Percentiles rank a stretch among this genome's conserved stretches.
phyloP scores from a whole-genome alignment of 2,797 vertebrate genomes.

The Caiman crocodilus region DNA sequence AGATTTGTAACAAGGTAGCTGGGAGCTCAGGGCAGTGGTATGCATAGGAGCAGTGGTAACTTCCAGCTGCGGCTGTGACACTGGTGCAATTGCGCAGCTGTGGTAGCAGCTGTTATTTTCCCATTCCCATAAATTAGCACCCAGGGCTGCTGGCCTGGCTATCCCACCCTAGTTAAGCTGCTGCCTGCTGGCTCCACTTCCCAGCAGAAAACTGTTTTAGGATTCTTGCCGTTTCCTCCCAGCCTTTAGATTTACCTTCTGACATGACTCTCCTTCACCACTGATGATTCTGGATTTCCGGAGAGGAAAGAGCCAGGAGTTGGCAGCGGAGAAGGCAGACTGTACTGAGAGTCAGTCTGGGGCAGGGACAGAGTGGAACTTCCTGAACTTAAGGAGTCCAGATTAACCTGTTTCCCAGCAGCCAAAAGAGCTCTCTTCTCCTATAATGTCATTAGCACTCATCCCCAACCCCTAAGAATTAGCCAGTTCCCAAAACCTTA shows the following conservation, averaged over 20 bases:
- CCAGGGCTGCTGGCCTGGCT: too few relatives aligned
- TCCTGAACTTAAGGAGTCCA: background rate
- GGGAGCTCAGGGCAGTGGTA: too few relatives aligned
- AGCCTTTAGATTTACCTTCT: background rate
- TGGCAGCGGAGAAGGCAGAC: background rate
- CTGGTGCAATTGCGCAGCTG: too few relatives aligned
- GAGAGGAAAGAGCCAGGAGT: background rate
- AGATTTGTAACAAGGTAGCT: too few relatives aligned
- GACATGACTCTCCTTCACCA: background rate
- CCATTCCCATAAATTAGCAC: too few relatives aligned
- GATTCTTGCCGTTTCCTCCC: conserved; percentile 26
- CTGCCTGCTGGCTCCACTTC: background rate
- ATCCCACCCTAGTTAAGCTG: too few relatives aligned
- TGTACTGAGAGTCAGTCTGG: background rate
- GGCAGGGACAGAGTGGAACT: background rate
- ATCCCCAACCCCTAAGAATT: background rate
- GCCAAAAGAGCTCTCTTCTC: background rate
- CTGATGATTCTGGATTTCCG: background rate
- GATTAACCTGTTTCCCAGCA: background rate
- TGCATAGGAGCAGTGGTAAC: too few relatives aligned
- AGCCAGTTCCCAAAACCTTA: background rate
- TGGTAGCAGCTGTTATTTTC: too few relatives aligned
- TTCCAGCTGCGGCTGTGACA: too few relatives aligned
- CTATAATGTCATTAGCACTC: background rate
- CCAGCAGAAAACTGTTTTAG: background rate